Percentiles rank a stretch among this genome's conserved stretches.
Evolutionary conservation across 2,113 vertebrate genomes (phyloP).

Genomic region (Boleophthalmus pectinirostris): DNA sequence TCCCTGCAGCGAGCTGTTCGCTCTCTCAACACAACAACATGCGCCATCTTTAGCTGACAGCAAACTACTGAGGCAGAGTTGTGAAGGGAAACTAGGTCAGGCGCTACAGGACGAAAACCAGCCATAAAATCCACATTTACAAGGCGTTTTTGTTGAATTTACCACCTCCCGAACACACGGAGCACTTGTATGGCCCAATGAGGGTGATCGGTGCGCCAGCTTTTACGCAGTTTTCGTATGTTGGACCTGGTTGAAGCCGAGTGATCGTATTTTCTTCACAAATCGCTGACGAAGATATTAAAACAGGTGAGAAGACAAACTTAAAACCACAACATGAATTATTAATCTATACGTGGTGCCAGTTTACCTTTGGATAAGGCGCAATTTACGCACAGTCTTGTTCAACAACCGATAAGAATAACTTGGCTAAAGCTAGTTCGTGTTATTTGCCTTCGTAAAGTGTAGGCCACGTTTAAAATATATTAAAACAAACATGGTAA

Average conservation of each 20-base stretch:
- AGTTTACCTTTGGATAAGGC: neutral
- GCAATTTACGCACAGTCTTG: conserved; percentile 7
- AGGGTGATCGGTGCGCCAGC: conserved; percentile 49
- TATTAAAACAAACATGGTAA: neutral
- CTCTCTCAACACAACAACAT: conserved; percentile 50
- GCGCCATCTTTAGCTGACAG: conserved; percentile 69
- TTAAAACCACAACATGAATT: neutral
- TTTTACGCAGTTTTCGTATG: conserved; percentile 62
- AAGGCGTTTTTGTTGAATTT: conserved; percentile 2
- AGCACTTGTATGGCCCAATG: conserved; percentile 67
- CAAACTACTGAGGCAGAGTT: conserved; percentile 38
- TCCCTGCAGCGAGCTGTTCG: conserved; percentile 37
- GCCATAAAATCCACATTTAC: neutral
- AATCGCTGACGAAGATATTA: conserved; percentile 27
- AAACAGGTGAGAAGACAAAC: conserved; percentile 49
- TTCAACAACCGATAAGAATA: neutral
- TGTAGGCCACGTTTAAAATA: neutral
- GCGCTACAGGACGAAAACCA: conserved; percentile 16
- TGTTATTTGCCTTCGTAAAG: neutral
- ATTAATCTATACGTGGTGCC: neutral
- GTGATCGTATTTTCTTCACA: conserved; percentile 19
- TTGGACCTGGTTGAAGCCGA: conserved; percentile 67
- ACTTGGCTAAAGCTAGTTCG: conserved; percentile 31
- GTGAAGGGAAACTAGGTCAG: conserved; percentile 61
- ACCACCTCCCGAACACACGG: conserved; percentile 12